These are phyloP conservation scores for Ceryle rudis DNA, from an alignment of 2,797 vertebrate genomes.

Conservation along the genomic window DNA sequence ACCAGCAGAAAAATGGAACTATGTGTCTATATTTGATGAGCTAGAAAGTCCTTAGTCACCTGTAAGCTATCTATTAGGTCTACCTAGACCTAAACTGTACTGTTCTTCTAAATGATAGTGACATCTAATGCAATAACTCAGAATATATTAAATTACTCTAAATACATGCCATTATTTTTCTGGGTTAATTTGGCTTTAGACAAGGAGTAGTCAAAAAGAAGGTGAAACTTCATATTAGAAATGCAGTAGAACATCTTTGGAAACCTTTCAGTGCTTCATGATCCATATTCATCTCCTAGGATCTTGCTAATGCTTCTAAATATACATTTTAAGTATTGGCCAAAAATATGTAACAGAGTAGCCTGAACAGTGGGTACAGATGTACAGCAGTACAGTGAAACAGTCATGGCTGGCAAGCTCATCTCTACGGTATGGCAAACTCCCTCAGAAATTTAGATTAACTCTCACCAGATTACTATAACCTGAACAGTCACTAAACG, in stretches of 20 bases:
- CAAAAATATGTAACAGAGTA: background rate
- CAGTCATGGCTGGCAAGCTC: background rate
- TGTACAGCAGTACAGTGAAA: background rate
- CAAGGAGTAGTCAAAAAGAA: background rate
- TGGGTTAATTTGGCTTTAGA: background rate
- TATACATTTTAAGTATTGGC: background rate
- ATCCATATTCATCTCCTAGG: background rate
- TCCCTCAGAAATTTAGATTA: background rate
- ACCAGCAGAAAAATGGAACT: constrained; percentile 44
- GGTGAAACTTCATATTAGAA: background rate
- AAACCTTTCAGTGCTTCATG: background rate
- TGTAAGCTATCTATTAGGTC: constrained; percentile 15
- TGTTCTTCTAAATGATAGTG: background rate
- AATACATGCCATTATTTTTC: background rate
- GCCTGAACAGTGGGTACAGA: background rate
- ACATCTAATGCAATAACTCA: background rate
- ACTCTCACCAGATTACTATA: background rate
- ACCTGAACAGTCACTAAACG: background rate
- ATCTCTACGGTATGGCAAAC: background rate
- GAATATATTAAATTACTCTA: background rate
- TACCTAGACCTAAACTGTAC: background rate
- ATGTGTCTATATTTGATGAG: background rate
- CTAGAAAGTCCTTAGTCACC: background rate
- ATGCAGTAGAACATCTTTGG: background rate
- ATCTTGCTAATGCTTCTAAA: background rate